A percentile compares a stretch with the other conserved stretches of the same genome.
These are phyloP conservation scores for Coregonus sp. DNA, from an alignment of 2,797 vertebrate genomes.

Conservation along the genomic window DNA sequence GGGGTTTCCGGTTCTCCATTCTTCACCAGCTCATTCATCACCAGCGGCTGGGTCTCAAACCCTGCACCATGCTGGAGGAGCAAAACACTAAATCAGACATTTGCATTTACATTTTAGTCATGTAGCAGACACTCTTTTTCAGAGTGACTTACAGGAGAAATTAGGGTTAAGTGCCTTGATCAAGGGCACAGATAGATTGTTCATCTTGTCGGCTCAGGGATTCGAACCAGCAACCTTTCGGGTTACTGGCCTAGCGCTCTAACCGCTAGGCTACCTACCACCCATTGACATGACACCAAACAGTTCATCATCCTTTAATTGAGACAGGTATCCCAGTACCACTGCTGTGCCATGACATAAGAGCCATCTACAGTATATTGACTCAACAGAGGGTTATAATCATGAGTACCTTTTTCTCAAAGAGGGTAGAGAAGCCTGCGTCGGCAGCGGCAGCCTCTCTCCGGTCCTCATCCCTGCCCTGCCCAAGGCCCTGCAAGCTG, in stretches of 20 bases:
- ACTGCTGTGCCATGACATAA: constrained; percentile 8
- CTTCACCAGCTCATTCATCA: constrained; percentile 78
- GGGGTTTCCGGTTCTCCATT: constrained; percentile 78
- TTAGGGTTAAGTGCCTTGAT: too few species aligned
- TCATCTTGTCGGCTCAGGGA: too few species aligned
- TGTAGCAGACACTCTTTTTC: too few species aligned
- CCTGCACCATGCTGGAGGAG: constrained; percentile 69
- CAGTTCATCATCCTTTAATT: not conserved
- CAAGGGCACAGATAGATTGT: too few species aligned
- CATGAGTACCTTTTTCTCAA: constrained; percentile 87
- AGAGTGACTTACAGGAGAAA: too few species aligned
- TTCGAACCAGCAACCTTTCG: too few species aligned
- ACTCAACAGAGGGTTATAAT: not conserved
- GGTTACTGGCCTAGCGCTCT: too few species aligned
- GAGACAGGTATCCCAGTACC: not conserved
- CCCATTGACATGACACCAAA: not conserved
- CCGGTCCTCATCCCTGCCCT: constrained; percentile 81
- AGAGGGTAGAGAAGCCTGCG: constrained; percentile 87
- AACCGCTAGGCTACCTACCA: too few species aligned
- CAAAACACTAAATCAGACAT: constrained; percentile 17
- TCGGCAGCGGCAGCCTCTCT: constrained; percentile 90
- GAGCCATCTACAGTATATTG: not conserved
- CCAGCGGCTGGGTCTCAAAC: constrained; percentile 78
- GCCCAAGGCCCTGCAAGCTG: constrained; percentile 79
- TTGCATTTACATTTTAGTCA: too few species aligned